Base-by-base conservation (phyloP, 92 coral and sea anemone species). In the Umimayanthus kanabou region DNA sequence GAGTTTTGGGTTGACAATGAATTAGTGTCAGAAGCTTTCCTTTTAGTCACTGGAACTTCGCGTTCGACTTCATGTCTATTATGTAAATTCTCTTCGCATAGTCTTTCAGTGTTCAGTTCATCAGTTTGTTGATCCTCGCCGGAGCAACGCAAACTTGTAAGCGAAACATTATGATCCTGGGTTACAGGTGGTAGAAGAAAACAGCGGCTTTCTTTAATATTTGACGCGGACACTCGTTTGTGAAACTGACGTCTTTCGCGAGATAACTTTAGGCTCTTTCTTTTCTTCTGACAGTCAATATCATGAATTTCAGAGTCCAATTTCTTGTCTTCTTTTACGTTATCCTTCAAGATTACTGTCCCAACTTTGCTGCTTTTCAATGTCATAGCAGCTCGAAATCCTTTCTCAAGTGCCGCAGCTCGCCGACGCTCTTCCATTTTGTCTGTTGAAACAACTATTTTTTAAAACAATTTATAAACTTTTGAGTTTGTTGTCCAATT, bases 291-390 rank as follows among this genome's bases (percentile, higher is more conserved):
- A 83, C 77, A 71, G 40, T 83, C 79, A 70, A 83, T 83, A 4
- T 83, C 43, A 33, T 29, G 20, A 47, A 83, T 83, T 43, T 83
- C 78, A 16, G 78, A 83, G 29, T 50, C 55, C 9, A 83, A 6
- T 69, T 83, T 70, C 26, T 83, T 69, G 13, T 50, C 50, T 45
- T 39, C 73, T 45, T 83, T 83, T 39, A 83, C 78, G 29, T 83
- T 83, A 37, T 83, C 87, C 87, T 83, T 83, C 78, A 83, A 83
- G 45, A 83, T 83, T 6, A 83, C 87, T 14, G 55, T 73, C 4
- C 87, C 87, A 50, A 71, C 23, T 83, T 47, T 83, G 26, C 87
- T 83, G 87, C 67, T 74, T 70, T 70, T 83, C 4, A 83, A 69
- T 73, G 43, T 83, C 87, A 83, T 71, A 70, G 87, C 87, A 83